phyloP scores from a whole-genome alignment of 2,797 vertebrate genomes.

The Lycodopsis pacificus region DNA sequence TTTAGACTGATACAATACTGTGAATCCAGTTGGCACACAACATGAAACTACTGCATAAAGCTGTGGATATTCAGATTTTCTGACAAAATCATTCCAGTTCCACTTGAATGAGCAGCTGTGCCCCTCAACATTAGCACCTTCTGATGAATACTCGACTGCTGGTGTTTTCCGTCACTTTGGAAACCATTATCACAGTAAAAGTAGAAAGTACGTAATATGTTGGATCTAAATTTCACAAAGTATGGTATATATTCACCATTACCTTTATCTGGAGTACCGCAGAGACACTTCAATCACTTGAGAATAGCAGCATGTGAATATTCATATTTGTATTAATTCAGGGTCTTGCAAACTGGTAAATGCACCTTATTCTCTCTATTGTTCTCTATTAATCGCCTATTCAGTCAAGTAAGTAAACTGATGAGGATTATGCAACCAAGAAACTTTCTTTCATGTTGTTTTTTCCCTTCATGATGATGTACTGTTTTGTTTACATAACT shows the following conservation, averaged over 20 bases:
- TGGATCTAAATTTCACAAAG: background rate
- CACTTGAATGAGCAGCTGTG: conserved; percentile 20
- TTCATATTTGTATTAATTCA: background rate
- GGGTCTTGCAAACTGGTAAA: background rate
- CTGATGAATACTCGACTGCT: conserved; percentile 21
- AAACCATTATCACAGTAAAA: conserved; percentile 1
- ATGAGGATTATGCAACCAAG: background rate
- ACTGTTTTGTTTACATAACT: conserved; percentile 42
- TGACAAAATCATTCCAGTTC: conserved; percentile 37
- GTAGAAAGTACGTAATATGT: background rate
- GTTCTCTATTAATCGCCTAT: background rate
- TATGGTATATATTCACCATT: background rate
- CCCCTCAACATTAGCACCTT: conserved; percentile 16
- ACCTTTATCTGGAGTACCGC: background rate
- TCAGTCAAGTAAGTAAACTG: background rate
- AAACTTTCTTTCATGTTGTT: background rate
- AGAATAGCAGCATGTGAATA: background rate
- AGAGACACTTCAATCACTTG: background rate
- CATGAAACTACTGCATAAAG: conserved; percentile 16
- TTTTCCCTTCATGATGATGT: background rate
- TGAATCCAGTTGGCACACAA: conserved; percentile 23
- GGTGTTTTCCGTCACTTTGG: conserved; percentile 10
- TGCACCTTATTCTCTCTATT: background rate
- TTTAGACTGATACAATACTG: conserved; percentile 20
- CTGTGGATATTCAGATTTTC: conserved; percentile 25